Evolutionary conservation across 37 sponge, comb jelly and placozoan species (phyloP).

Genomic region (Axinella damicornis): DNA sequence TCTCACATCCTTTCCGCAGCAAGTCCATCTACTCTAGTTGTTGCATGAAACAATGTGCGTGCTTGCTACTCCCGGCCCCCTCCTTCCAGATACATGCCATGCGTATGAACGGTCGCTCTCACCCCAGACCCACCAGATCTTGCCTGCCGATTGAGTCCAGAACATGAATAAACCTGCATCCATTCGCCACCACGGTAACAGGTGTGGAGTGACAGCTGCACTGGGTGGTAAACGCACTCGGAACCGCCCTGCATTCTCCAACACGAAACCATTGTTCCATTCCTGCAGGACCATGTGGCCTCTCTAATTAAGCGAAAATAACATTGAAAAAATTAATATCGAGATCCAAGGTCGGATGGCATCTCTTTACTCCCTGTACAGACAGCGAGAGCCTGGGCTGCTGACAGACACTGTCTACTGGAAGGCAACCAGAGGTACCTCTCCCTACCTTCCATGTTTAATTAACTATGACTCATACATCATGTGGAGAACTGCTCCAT

Average conservation of each 20-base stretch:
- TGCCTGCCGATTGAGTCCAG: not conserved
- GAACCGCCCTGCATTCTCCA: slow-evolving; percentile 3
- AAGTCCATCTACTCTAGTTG: too few species aligned
- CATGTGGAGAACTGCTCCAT: too few species aligned
- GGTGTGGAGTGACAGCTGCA: not conserved
- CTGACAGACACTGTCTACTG: slow-evolving; percentile 7
- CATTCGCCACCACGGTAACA: slow-evolving; percentile 5
- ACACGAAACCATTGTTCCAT: slow-evolving; percentile 10
- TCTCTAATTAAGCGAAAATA: not conserved
- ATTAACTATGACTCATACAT: not conserved
- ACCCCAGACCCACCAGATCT: not conserved
- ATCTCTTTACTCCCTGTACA: slow-evolving; percentile 17
- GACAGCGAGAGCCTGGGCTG: slow-evolving; percentile 24
- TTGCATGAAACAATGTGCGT: too few species aligned
- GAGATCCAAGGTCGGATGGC: not conserved
- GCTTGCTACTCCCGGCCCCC: too few species aligned
- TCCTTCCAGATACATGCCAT: too few species aligned
- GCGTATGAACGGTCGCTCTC: too few species aligned
- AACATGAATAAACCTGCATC: not conserved
- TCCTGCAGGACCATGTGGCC: not conserved
- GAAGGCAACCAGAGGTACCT: slow-evolving; percentile 34
- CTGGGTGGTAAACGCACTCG: not conserved
- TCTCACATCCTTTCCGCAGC: too few species aligned
- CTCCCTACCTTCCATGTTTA: not conserved
- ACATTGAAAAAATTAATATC: not conserved